Conservation (phyloP, 2,888 invertebrate genomes). For the Meandrusa payeni region DNA sequence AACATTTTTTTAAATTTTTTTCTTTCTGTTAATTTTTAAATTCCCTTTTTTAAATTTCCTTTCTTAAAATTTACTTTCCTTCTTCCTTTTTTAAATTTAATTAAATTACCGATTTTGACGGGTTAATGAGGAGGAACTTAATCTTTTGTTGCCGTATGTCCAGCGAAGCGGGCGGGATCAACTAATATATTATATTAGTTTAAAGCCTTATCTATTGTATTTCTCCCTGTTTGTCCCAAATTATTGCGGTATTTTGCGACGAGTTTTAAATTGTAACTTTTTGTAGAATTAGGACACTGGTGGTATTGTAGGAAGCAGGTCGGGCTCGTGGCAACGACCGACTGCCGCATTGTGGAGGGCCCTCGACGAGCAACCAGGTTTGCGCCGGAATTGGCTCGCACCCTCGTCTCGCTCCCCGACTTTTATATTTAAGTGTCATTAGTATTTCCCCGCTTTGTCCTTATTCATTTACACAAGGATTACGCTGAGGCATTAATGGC, state of each 20-base stretch:
- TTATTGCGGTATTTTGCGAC: not conserved
- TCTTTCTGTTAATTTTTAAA: no score
- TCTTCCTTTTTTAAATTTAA: no score
- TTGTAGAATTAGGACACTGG: slow-evolving; percentile 13
- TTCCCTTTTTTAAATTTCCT: no score
- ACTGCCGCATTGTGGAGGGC: slow-evolving; percentile 22
- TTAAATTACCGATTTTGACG: no score
- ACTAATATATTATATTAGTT: no score
- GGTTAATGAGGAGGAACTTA: no score
- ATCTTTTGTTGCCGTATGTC: no score
- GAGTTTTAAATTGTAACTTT: not conserved
- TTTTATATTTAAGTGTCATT: slow-evolving; percentile 19
- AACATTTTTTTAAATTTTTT: no score
- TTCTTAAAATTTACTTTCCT: no score
- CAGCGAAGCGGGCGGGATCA: no score
- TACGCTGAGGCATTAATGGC: not conserved
- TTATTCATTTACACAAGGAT: slow-evolving; percentile 4
- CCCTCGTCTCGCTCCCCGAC: not conserved
- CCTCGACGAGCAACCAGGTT: slow-evolving; percentile 18
- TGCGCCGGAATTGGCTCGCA: slow-evolving; percentile 10
- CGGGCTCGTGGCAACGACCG: slow-evolving; percentile 22
- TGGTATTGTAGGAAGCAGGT: slow-evolving; percentile 15
- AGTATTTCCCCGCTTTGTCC: slow-evolving; percentile 5
- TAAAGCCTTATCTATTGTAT: no score
- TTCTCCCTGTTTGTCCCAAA: not conserved